A percentile compares a stretch with the other conserved stretches of the same genome.
These are phyloP conservation scores for Dolichopus griseipennis DNA, from an alignment of 2,888 invertebrate genomes.

Conservation along the genomic window DNA sequence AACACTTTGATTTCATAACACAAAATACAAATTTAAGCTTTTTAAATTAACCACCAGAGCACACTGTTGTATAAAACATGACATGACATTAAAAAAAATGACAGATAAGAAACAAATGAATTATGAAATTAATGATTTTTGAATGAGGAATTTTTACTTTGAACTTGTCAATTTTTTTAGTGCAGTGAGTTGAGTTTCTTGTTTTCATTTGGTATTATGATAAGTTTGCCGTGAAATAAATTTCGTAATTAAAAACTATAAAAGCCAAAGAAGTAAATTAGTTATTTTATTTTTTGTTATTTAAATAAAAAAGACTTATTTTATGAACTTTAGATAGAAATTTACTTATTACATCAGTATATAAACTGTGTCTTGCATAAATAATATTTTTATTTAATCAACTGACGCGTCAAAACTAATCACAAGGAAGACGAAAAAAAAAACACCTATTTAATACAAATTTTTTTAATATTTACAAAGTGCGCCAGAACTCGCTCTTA, in stretches of 20 bases:
- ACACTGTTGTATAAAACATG: too few relatives aligned
- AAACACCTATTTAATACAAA: too few relatives aligned
- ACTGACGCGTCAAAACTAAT: neutral
- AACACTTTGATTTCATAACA: too few relatives aligned
- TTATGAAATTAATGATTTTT: too few relatives aligned
- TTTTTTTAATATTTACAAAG: conserved; percentile 2
- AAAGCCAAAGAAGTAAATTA: neutral
- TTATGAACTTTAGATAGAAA: too few relatives aligned
- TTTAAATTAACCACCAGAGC: too few relatives aligned
- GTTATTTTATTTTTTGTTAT: neutral
- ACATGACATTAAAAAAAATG: too few relatives aligned
- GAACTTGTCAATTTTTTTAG: neutral
- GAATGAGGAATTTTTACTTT: neutral
- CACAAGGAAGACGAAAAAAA: too few relatives aligned
- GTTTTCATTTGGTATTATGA: neutral
- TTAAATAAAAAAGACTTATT: too few relatives aligned
- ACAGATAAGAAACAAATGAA: too few relatives aligned
- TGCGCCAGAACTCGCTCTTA: neutral
- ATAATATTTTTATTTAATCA: neutral
- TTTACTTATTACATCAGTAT: too few relatives aligned
- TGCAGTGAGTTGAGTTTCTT: neutral
- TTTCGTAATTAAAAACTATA: neutral
- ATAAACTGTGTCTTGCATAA: neutral
- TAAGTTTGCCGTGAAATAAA: neutral
- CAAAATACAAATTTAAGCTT: too few relatives aligned